These are phyloP conservation scores for Helarctos malayanus DNA, from an alignment of 2,797 vertebrate species.

Conservation along the genomic window DNA sequence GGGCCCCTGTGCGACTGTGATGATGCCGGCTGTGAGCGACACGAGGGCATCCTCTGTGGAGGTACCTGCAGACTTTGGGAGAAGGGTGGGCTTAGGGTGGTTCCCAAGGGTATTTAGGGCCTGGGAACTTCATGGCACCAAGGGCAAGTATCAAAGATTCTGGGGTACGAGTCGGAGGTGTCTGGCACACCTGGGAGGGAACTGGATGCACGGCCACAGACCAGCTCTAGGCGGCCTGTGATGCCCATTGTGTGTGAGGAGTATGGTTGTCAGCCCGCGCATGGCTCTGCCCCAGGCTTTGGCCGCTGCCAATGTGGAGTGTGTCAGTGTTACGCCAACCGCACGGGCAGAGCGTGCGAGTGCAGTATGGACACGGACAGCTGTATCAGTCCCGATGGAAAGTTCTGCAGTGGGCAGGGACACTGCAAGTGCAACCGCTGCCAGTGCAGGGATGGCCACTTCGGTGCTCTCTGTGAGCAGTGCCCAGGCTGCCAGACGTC, in stretches of 20 bases:
- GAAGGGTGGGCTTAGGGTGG: neutral
- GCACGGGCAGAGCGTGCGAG: slow-evolving; percentile 87
- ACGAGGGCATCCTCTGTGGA: slow-evolving; percentile 88
- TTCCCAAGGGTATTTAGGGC: neutral
- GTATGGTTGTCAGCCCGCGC: neutral
- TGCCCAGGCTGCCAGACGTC: slow-evolving; percentile 79
- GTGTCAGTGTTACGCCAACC: slow-evolving; percentile 86
- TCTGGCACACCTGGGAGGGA: too few relatives aligned
- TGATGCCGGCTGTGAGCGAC: slow-evolving; percentile 86
- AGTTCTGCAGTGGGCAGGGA: slow-evolving; percentile 88
- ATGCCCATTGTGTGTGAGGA: neutral
- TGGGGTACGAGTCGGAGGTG: neutral
- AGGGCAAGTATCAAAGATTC: neutral
- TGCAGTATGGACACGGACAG: slow-evolving; percentile 83
- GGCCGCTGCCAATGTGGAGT: slow-evolving; percentile 88
- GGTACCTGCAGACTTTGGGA: slow-evolving; percentile 83
- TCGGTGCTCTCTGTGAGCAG: slow-evolving; percentile 84
- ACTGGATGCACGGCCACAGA: neutral
- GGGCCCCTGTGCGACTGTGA: slow-evolving; percentile 89
- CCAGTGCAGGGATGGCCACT: slow-evolving; percentile 85
- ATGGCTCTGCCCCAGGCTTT: slow-evolving; percentile 78
- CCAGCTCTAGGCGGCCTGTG: neutral
- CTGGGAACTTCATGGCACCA: neutral
- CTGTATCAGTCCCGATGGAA: slow-evolving; percentile 68
- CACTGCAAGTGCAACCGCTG: slow-evolving; percentile 90